Evolutionary conservation across 2,888 invertebrate species (phyloP).

Genomic region (Erpobdella octoculata): DNA sequence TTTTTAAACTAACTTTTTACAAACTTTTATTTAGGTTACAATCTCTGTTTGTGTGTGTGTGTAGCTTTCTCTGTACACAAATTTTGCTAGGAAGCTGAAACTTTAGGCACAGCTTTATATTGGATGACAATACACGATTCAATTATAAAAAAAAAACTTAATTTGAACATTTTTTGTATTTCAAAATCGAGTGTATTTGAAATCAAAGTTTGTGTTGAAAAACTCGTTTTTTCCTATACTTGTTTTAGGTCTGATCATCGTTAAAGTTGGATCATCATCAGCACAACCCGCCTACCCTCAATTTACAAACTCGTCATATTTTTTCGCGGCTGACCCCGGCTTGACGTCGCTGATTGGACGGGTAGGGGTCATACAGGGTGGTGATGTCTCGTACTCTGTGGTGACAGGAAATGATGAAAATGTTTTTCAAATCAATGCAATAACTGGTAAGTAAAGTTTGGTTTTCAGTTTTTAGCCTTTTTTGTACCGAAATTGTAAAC

Average conservation of each 20-base stretch:
- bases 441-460: conserved; percentile 14
- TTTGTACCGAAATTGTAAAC: no score
- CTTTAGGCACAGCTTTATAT: no score
- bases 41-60: no score
- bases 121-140: no score
- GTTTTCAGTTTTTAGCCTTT: no score
- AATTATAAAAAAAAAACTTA: no score
- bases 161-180: no score
- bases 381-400: conserved; percentile 55
- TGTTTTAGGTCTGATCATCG: conserved; percentile 6
- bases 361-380: neutral
- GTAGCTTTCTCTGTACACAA: no score
- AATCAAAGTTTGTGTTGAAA: neutral
- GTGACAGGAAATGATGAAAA: conserved; percentile 34
- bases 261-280: neutral
- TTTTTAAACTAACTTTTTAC: no score
- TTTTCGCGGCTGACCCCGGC: conserved; percentile 1
- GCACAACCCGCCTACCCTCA: neutral
- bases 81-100: no score
- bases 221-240: neutral
- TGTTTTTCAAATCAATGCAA: conserved; percentile 30
- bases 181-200: neutral
- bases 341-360: neutral
- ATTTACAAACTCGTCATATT: conserved; percentile 9
- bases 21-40: no score